Evolutionary conservation across 2,888 invertebrate genomes (phyloP), one percentile per base, ranked within the genome.

Genomic region (Acholoe squamosa): DNA sequence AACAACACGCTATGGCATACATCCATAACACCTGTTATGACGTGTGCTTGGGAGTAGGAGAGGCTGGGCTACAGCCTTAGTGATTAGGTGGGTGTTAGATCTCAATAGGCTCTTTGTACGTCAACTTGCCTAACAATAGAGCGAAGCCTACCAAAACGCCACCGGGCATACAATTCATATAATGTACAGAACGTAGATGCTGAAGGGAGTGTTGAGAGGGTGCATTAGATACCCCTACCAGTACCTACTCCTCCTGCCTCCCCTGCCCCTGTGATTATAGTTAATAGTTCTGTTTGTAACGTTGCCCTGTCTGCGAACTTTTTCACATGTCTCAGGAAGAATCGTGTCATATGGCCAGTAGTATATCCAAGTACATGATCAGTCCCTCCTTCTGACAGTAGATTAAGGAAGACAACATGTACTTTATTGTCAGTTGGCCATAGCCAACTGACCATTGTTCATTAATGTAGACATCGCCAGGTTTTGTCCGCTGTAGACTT

Each of bases 241-340:
- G 16, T 7, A 16, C 71, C 71, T 71, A 10, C 71, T 25, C 71
- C 7, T n/a, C 71, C 71, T 5, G 28, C 31, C 76, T 25, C 76
- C 25, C 76, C 16, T 25, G 22, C 16, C 76, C 31, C 76, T 31
- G 28, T 76, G 61, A 61, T 61, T 61, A 61, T n/a, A 61, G 61
- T 19, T 61, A 61, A 61, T 61, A 14, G 61, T 61, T 61, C 7
- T 61, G 61, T 61, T 61, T 61, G 61, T 61, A 61, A 61, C 61
- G 22, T 61, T 3, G 61, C 19, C 61, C 61, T 12, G 61, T 14
- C 19, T 61, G n/a, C 19, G n/a, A 19, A 3, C 61, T 61, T 61
- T 19, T 61, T 61, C 7, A 61, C 61, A 61, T 7, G 61, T n/a
- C n/a, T n/a, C n/a, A n/a, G n/a, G n/a, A n/a, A n/a, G n/a, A n/a